Evolutionary conservation across 2,113 vertebrate species (phyloP).

Genomic region (Sinocyclocheilus rhinocerous): DNA sequence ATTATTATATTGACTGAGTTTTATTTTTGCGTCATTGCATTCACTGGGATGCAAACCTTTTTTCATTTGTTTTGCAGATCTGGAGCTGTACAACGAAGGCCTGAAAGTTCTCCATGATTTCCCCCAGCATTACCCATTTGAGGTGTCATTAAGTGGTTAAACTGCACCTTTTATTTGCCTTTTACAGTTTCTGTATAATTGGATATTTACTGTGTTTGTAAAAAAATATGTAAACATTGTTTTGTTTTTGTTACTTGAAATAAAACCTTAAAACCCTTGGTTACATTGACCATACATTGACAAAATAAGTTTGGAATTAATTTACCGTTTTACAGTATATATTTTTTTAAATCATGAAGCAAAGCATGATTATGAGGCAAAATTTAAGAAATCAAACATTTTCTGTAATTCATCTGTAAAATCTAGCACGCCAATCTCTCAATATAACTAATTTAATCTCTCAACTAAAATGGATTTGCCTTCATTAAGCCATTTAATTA

Average conservation of each 20-base stretch:
- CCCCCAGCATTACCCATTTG: slow-evolving; percentile 85
- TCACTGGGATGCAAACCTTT: background rate
- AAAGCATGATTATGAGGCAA: background rate
- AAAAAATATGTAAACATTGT: slow-evolving; percentile 26
- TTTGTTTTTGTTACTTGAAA: slow-evolving; percentile 14
- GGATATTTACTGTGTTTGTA: background rate
- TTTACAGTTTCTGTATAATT: background rate
- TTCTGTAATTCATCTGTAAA: background rate
- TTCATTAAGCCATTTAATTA: background rate
- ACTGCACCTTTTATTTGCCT: background rate
- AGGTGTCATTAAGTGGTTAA: slow-evolving; percentile 74
- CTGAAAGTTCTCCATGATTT: slow-evolving; percentile 91
- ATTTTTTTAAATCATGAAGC: background rate
- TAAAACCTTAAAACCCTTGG: background rate
- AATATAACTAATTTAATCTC: too few species aligned
- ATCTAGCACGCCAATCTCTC: background rate
- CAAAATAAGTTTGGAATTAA: background rate
- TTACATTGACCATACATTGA: background rate
- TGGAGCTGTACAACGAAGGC: slow-evolving; percentile 90
- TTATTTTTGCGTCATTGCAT: background rate
- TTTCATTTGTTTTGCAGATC: slow-evolving; percentile 74
- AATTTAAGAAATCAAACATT: background rate
- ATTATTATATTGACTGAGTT: slow-evolving; percentile 12
- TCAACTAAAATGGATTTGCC: too few species aligned
- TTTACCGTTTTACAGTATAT: background rate